A percentile compares a stretch with the other conserved stretches of the same genome.
Evolutionary conservation across 2,113 vertebrate species (phyloP).

Genomic region (Platysternon megacephalum): DNA sequence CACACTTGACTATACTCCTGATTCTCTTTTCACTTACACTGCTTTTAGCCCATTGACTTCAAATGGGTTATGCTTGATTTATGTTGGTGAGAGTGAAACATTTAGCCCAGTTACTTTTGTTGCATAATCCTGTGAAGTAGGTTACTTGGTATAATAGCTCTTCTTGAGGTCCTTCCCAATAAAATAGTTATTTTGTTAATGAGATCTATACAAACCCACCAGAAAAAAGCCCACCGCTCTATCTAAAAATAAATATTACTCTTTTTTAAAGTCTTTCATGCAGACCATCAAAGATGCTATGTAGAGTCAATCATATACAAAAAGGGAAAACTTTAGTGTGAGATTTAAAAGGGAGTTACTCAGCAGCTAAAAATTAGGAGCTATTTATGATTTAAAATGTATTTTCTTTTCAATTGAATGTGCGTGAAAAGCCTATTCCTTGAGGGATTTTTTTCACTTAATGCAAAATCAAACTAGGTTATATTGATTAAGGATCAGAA

Average conservation of each 20-base stretch:
- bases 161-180: not conserved
- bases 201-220: not conserved
- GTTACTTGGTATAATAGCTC: not conserved
- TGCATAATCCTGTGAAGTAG: not conserved
- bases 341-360: not conserved
- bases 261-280: not conserved
- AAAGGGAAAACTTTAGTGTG: not conserved
- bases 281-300: not conserved
- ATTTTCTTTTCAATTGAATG: not conserved
- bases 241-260: no score
- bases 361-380: not conserved
- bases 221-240: not conserved
- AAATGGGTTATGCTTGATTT: constrained; percentile 56
- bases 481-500: not conserved
- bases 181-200: not conserved
- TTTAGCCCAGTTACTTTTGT: constrained; percentile 11
- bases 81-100: constrained; percentile 50
- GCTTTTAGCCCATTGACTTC: constrained; percentile 37
- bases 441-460: not conserved
- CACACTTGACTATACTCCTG: constrained; percentile 1
- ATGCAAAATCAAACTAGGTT: not conserved
- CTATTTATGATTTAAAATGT: not conserved
- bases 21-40: not conserved
- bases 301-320: not conserved
- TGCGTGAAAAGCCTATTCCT: not conserved